These are phyloP conservation scores for Agrilus planipennis DNA, from an alignment of 1,140 invertebrate species.

Conservation along the genomic window DNA sequence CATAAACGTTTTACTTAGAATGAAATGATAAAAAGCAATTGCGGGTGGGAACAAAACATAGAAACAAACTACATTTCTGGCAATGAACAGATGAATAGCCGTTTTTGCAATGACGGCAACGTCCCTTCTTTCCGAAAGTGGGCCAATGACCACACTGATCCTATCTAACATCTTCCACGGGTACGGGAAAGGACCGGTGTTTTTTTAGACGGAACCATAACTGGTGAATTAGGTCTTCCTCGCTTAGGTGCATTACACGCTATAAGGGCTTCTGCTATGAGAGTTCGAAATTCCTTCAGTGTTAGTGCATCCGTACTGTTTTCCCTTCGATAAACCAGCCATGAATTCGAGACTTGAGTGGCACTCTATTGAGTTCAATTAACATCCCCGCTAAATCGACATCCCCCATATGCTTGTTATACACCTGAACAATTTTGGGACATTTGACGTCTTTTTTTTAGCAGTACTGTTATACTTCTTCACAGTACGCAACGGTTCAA, in stretches of 20 bases:
- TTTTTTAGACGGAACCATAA: slow-evolving; percentile 3
- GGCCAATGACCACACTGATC: no score
- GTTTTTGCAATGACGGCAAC: slow-evolving; percentile 1
- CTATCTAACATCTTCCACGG: slow-evolving; percentile 5
- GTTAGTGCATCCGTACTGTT: no score
- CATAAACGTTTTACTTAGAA: background rate
- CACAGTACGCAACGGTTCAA: background rate
- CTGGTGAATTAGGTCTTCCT: slow-evolving; percentile 2
- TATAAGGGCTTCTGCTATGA: background rate
- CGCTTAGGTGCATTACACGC: slow-evolving; percentile 2
- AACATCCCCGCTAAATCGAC: background rate
- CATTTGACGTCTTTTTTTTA: background rate
- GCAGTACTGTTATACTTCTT: background rate
- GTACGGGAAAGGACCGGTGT: slow-evolving; percentile 2
- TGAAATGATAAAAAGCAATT: slow-evolving; percentile 1
- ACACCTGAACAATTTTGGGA: slow-evolving; percentile 1
- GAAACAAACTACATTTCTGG: slow-evolving; percentile 6
- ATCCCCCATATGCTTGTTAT: background rate
- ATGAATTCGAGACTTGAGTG: background rate
- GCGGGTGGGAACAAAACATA: slow-evolving; percentile 2
- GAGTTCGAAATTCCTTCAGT: slow-evolving; percentile 1
- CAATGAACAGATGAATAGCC: slow-evolving; percentile 2
- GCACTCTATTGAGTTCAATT: background rate
- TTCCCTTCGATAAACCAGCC: no score
- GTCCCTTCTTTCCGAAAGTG: background rate